Percentiles rank a stretch among this genome's conserved stretches.
Conservation (phyloP, 2,888 invertebrate species). For the Latrodectus hesperus region DNA sequence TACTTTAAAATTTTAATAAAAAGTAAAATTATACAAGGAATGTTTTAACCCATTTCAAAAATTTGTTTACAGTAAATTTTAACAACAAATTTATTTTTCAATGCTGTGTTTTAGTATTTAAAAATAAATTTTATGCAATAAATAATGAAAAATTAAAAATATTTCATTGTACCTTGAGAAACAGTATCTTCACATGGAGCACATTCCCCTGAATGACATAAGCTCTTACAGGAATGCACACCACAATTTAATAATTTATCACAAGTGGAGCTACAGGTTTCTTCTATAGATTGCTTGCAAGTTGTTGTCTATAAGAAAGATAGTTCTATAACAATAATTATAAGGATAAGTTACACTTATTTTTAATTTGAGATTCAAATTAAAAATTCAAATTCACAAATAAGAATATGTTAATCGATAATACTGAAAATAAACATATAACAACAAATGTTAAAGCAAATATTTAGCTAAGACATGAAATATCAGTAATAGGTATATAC, state of each 20-base stretch:
- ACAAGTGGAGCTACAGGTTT: conserved; percentile 83
- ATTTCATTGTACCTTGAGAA: conserved; percentile 79
- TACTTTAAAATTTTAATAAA: not conserved
- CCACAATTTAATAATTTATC: conserved; percentile 85
- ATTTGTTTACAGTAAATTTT: not conserved
- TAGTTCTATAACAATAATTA: too few species aligned
- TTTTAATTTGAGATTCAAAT: too few species aligned
- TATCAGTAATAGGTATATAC: too few species aligned
- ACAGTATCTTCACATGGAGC: conserved; percentile 81
- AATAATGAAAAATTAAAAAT: not conserved
- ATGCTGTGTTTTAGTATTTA: too few species aligned
- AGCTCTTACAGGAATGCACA: conserved; percentile 82
- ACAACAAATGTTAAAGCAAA: too few species aligned
- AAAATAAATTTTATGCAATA: not conserved
- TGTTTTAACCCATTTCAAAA: not conserved
- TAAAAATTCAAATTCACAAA: too few species aligned
- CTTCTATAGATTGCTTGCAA: conserved; percentile 40
- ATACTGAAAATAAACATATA: too few species aligned
- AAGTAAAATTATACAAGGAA: not conserved
- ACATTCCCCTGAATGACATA: conserved; percentile 89
- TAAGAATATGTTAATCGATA: too few species aligned
- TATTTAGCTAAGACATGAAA: too few species aligned
- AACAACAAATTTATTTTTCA: not conserved
- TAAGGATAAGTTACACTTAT: too few species aligned
- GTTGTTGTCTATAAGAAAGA: conserved; percentile 72